Conservation (phyloP, 2,113 vertebrate species). For the Mustelus asterias region DNA sequence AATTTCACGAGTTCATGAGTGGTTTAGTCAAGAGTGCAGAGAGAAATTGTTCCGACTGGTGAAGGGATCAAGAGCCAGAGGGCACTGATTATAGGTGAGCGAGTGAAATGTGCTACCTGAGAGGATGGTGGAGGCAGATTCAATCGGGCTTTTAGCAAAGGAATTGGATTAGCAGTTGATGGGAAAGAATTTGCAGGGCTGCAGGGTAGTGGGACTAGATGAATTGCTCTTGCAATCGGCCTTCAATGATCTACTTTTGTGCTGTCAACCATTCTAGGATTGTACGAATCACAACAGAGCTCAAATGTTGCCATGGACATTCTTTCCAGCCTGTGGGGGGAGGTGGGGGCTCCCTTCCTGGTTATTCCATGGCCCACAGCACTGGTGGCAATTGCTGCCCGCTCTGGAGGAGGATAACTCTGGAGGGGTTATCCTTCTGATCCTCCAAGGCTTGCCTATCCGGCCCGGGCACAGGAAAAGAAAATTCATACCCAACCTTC, state of each 20-base stretch:
- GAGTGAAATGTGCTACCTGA: background rate
- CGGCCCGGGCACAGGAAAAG: too few relatives aligned
- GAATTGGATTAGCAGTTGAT: background rate
- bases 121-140: background rate
- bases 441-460: too few relatives aligned
- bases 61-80: background rate
- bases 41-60: background rate
- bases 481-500: too few relatives aligned
- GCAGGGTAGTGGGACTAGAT: background rate
- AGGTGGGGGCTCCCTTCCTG: too few relatives aligned
- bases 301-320: background rate
- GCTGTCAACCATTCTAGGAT: background rate
- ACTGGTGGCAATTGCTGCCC: too few relatives aligned
- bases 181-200: background rate
- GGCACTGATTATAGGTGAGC: background rate
- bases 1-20: background rate
- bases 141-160: background rate
- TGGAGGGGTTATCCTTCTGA: too few relatives aligned
- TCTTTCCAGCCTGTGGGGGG: background rate
- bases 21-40: background rate
- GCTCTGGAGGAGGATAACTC: too few relatives aligned
- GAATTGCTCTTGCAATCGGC: background rate
- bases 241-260: background rate
- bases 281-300: background rate
- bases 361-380: too few relatives aligned